Evolutionary conservation across 2,888 invertebrate species (phyloP), one percentile per base, ranked within the genome.

Genomic region (Callyntrura guangdongensis): DNA sequence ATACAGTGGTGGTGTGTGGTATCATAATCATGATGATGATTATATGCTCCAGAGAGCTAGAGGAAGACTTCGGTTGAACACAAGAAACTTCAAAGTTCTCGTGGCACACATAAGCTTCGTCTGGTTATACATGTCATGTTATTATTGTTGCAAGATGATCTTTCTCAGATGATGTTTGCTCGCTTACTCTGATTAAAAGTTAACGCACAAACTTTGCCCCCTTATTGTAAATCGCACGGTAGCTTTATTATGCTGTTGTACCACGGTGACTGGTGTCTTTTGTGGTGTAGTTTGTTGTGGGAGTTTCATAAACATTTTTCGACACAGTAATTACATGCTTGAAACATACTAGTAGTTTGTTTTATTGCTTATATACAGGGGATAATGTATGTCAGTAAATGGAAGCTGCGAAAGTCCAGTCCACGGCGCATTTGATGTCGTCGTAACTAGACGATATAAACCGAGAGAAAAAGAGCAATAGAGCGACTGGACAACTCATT

Each of bases 121-220:
- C n/a, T 74, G 47, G 36, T 17, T 61, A 27, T 45, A 53, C 79
- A 79, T 56, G 81, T 53, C 53, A 81, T 61, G 56, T 56, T 56
- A 11, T 1, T 47, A 81, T 81, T 81, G 61, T 61, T 59, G 9
- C 59, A 20, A 27, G 81, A 59, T 81, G 27, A 59, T 59, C 61
- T 45, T 81, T 45, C 61, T 81, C 81, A 59, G 61, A 81, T 61
- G 81, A 81, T 61, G 81, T 81, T 81, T 81, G 61, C 36, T 81
- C 56, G 12, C 81, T 36, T 6, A 36, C 36, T 36, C 36, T 81
- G 81, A 81, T 81, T 81, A 81, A 81, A 81, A 61, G 81, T 61
- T 81, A 45, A 81, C 61, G 8, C 20, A n/a, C 22, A 81, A 77
- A 81, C 20, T 59, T 81, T 12, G 27, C 25, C 17, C 17, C 17